Evolutionary conservation across 2,888 invertebrate genomes (phyloP).

Genomic region (Rhabditoides inermis): DNA sequence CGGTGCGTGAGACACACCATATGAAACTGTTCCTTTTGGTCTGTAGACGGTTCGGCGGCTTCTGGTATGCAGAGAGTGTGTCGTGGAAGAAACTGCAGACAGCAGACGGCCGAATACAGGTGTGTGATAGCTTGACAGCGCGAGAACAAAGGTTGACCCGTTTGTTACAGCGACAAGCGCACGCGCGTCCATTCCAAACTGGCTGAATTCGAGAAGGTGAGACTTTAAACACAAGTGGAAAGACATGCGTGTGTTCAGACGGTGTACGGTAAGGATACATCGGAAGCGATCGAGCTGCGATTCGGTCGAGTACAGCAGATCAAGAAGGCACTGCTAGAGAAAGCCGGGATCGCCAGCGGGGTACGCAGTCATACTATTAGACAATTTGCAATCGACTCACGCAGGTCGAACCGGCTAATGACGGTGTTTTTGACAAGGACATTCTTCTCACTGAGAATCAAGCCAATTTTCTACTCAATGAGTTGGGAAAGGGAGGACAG

Average conservation of each 20-base stretch:
- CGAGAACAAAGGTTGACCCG: too few relatives aligned
- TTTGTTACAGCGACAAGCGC: too few relatives aligned
- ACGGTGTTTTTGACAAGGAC: constrained; percentile 48
- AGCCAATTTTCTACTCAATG: constrained; percentile 41
- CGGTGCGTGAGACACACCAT: too few relatives aligned
- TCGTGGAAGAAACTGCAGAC: too few relatives aligned
- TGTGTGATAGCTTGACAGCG: too few relatives aligned
- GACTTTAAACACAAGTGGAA: neutral
- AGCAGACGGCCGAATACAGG: too few relatives aligned
- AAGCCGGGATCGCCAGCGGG: constrained; percentile 32
- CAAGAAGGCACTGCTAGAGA: constrained; percentile 43
- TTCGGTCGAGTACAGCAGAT: constrained; percentile 45
- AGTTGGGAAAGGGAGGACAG: constrained; percentile 30
- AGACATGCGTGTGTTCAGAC: constrained; percentile 4
- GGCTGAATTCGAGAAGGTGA: too few relatives aligned
- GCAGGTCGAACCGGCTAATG: constrained; percentile 45
- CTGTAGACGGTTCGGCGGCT: too few relatives aligned
- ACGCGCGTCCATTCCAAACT: too few relatives aligned
- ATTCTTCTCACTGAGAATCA: constrained; percentile 44
- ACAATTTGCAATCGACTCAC: too few relatives aligned
- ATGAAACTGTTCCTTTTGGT: too few relatives aligned
- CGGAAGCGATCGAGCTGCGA: constrained; percentile 34
- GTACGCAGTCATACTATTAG: constrained; percentile 11
- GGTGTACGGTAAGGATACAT: constrained; percentile 14
- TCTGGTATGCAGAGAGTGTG: too few relatives aligned